Percentiles rank a stretch among this genome's conserved stretches.
These are phyloP conservation scores for Fregetta grallaria DNA, from an alignment of 2,113 vertebrate genomes.

Conservation along the genomic window DNA sequence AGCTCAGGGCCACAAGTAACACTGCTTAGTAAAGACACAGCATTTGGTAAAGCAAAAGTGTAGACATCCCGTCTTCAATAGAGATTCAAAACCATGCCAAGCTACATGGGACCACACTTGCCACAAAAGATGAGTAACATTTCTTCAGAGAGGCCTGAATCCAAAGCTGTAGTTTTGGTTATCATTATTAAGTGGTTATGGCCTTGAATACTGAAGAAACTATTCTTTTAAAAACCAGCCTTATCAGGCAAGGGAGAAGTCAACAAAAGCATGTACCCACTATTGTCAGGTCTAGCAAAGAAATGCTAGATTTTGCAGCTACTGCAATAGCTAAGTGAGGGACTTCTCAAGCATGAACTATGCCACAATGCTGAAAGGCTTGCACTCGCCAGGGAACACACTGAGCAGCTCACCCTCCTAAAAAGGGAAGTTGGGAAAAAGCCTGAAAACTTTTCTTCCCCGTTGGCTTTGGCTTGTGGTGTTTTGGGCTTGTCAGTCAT, in stretches of 20 bases:
- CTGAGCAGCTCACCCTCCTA: slow-evolving; percentile 8
- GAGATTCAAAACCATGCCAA: background rate
- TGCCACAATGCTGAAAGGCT: slow-evolving; percentile 17
- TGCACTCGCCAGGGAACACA: background rate
- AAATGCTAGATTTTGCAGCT: background rate
- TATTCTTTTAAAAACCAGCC: background rate
- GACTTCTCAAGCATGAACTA: background rate
- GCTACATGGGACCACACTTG: background rate
- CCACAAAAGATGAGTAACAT: background rate
- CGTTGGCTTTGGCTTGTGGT: background rate
- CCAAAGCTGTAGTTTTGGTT: background rate
- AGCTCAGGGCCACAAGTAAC: background rate
- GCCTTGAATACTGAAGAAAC: background rate
- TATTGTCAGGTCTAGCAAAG: background rate
- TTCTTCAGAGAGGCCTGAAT: background rate
- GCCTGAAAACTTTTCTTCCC: slow-evolving; percentile 26
- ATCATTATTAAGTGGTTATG: background rate
- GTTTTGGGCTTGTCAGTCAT: background rate
- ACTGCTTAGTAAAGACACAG: background rate
- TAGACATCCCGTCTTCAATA: background rate
- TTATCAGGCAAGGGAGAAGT: background rate
- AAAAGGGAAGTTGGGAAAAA: slow-evolving; percentile 38
- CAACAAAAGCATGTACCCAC: background rate
- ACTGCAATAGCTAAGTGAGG: background rate
- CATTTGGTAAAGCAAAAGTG: background rate